These are phyloP conservation scores for Stratiolaelaps scimitus DNA, from an alignment of 1,140 invertebrate species.

Conservation along the genomic window DNA sequence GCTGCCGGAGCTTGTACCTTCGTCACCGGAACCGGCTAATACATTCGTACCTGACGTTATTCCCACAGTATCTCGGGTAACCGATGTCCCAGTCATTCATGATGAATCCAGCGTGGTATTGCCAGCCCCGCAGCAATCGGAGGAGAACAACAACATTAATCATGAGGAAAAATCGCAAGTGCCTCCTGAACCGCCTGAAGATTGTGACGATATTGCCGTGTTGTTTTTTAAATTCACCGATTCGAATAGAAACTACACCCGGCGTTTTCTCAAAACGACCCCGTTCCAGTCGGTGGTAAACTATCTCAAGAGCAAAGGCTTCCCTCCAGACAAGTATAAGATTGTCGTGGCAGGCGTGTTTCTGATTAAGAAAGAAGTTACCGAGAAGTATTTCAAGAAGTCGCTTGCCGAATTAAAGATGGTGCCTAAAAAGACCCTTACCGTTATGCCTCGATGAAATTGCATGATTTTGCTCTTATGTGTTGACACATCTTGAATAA, in stretches of 20 bases:
- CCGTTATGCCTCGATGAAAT: slow-evolving; percentile 1
- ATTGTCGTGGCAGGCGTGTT: slow-evolving; percentile 6
- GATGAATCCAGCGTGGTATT: background rate
- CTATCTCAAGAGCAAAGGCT: slow-evolving; percentile 15
- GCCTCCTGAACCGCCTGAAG: slow-evolving; percentile 16
- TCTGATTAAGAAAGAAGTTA: slow-evolving; percentile 5
- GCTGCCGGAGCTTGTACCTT: background rate
- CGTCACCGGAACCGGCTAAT: background rate
- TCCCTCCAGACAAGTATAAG: slow-evolving; percentile 19
- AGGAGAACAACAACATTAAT: slow-evolving; percentile 19
- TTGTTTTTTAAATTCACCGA: slow-evolving; percentile 3
- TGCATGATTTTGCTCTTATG: background rate
- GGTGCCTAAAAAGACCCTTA: slow-evolving; percentile 23
- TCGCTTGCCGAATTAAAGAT: slow-evolving; percentile 13
- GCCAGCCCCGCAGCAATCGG: background rate
- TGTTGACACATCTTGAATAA: too few species aligned
- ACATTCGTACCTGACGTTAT: background rate
- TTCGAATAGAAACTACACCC: slow-evolving; percentile 1
- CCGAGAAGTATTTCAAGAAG: background rate
- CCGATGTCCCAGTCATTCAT: slow-evolving; percentile 5
- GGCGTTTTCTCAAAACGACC: background rate
- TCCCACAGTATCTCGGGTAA: too few species aligned
- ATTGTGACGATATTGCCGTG: slow-evolving; percentile 6
- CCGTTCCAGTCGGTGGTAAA: slow-evolving; percentile 11
- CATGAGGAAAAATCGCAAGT: background rate